Evolutionary conservation across 2,113 vertebrate species (phyloP).

Genomic region (Butorides virescens): DNA sequence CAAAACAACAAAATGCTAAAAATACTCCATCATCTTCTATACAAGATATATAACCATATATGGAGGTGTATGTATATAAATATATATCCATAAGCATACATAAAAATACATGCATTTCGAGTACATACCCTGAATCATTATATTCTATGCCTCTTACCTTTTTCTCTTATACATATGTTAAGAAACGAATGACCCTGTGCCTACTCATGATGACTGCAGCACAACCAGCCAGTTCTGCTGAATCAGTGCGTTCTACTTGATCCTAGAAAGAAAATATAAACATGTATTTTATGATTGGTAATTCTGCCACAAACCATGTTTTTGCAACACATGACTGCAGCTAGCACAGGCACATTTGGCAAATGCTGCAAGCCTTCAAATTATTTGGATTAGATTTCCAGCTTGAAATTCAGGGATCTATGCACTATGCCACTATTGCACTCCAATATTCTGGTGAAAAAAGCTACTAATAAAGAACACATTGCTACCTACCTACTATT

Average conservation of each 20-base stretch:
- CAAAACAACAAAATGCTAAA: neutral
- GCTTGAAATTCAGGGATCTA: constrained; percentile 17
- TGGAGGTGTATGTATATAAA: neutral
- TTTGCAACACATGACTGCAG: constrained; percentile 20
- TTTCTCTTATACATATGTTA: constrained; percentile 62
- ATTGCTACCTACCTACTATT: neutral
- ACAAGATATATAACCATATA: neutral
- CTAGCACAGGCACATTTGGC: constrained; percentile 10
- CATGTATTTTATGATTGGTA: constrained; percentile 45
- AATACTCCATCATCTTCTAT: neutral
- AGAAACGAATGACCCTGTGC: constrained; percentile 59
- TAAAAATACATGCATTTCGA: neutral
- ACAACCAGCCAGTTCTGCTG: constrained; percentile 65
- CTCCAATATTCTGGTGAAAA: neutral
- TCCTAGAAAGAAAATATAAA: constrained; percentile 69
- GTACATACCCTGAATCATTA: neutral
- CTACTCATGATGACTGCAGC: constrained; percentile 72
- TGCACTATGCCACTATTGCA: neutral
- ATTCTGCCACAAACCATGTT: constrained; percentile 31
- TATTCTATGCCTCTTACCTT: constrained; percentile 67
- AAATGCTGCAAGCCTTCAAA: constrained; percentile 41
- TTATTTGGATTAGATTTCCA: neutral
- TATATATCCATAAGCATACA: neutral
- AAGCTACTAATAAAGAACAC: constrained; percentile 3
- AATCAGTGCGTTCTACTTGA: constrained; percentile 62